A percentile compares a stretch with the other conserved stretches of the same genome.
Evolutionary conservation across 1,140 invertebrate genomes (phyloP).

Genomic region (Zaprionus kolodkinae): DNA sequence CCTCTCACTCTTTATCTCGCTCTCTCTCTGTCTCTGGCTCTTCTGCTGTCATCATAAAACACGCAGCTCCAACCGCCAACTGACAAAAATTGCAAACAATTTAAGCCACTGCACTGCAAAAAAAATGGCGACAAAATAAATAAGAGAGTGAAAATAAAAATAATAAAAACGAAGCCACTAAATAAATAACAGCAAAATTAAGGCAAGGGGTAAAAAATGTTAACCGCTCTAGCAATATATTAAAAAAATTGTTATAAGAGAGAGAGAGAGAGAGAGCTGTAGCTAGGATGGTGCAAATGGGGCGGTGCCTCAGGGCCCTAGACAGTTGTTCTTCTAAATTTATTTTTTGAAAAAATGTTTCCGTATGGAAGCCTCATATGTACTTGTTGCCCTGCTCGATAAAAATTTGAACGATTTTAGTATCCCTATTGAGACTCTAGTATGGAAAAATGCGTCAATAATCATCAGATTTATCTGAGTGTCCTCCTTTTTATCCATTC

Average conservation of each 20-base stretch:
- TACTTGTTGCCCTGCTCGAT: no score
- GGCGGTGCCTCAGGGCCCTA: no score
- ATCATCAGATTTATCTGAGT: no score
- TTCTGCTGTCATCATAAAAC: slow-evolving; percentile 73
- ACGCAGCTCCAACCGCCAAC: slow-evolving; percentile 58
- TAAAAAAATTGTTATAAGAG: not conserved
- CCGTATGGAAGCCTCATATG: no score
- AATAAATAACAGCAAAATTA: slow-evolving; percentile 69
- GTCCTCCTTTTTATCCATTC: no score
- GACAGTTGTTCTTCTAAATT: no score
- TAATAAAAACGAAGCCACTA: slow-evolving; percentile 53
- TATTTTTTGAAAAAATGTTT: no score
- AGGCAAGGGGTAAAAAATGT: slow-evolving; percentile 44
- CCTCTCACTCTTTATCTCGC: not conserved
- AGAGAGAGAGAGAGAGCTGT: no score
- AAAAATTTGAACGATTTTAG: no score
- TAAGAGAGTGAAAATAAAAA: slow-evolving; percentile 40
- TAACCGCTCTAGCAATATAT: slow-evolving; percentile 33
- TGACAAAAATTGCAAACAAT: slow-evolving; percentile 77
- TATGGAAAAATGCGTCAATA: not conserved
- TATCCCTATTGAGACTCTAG: no score
- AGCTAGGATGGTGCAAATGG: no score
- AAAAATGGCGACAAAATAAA: slow-evolving; percentile 27
- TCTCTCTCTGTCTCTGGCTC: not conserved
- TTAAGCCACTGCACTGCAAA: slow-evolving; percentile 55